These are phyloP conservation scores for Drosophila triauraria DNA, from an alignment of 1,140 invertebrate genomes.

Conservation along the genomic window DNA sequence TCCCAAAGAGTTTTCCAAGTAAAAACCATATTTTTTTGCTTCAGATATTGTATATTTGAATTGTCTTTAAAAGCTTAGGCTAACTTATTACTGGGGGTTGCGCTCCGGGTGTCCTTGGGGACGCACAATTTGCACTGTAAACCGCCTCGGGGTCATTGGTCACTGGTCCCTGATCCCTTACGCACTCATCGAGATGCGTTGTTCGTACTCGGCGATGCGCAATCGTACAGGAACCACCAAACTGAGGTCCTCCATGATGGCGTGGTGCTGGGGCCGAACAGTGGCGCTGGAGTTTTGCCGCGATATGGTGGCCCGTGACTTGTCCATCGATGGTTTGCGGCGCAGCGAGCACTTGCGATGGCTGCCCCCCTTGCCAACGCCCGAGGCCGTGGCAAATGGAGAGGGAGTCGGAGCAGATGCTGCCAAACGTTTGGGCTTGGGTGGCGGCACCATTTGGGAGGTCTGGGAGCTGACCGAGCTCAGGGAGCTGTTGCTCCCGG, in stretches of 20 bases:
- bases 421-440: conserved; percentile 68
- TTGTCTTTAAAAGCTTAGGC: conserved; percentile 35
- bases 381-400: conserved; percentile 58
- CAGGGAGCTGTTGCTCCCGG: conserved; percentile 24
- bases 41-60: conserved; percentile 25
- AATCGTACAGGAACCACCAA: conserved; percentile 75
- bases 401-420: conserved; percentile 19
- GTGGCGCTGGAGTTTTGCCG: conserved; percentile 65
- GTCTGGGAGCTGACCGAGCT: conserved; percentile 10
- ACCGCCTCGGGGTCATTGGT: background rate
- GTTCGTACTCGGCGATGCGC: conserved; percentile 78
- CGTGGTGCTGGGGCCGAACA: conserved; percentile 68
- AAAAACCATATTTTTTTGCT: background rate
- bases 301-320: conserved; percentile 66
- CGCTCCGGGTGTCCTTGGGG: conserved; percentile 60
- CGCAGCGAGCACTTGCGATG: conserved; percentile 71
- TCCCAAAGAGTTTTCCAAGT: background rate
- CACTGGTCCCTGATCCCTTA: conserved; percentile 9
- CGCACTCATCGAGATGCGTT: conserved; percentile 75
- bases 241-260: conserved; percentile 79
- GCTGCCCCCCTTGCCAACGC: conserved; percentile 29
- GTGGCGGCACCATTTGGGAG: conserved; percentile 55
- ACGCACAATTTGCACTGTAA: conserved; percentile 43
- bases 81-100: conserved; percentile 15
- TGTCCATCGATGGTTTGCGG: conserved; percentile 73